Conservation (phyloP, 1,140 invertebrate genomes). For the Zaprionus kolodkinae region DNA sequence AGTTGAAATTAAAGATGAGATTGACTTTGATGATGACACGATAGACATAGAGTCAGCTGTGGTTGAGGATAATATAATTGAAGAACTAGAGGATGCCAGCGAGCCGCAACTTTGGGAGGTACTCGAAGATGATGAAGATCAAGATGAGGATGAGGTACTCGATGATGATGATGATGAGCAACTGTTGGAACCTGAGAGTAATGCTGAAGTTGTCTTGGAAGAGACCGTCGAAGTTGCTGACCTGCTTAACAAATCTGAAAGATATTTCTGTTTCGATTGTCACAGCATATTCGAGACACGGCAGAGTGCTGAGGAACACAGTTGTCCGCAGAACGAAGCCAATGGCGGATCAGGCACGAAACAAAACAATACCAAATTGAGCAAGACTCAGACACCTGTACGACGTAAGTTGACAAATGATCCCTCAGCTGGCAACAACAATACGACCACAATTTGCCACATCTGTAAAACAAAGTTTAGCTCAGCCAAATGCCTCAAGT, state of each 20-base stretch:
- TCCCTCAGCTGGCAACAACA: neutral
- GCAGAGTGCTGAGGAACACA: slow-evolving; percentile 65
- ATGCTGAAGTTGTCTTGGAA: slow-evolving; percentile 1
- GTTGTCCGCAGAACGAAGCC: slow-evolving; percentile 56
- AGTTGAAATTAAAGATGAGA: slow-evolving; percentile 23
- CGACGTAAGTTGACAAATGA: slow-evolving; percentile 34
- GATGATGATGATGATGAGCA: slow-evolving; percentile 24
- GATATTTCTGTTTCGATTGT: slow-evolving; percentile 78
- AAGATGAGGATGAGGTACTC: slow-evolving; percentile 51
- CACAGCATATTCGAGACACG: slow-evolving; percentile 71
- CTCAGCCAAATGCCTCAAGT: slow-evolving; percentile 86
- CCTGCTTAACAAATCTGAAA: slow-evolving; percentile 41
- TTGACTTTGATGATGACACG: slow-evolving; percentile 19
- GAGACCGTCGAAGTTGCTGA: slow-evolving; percentile 4
- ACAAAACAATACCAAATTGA: slow-evolving; percentile 3
- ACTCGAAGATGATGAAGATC: slow-evolving; percentile 32
- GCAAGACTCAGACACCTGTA: slow-evolving; percentile 18
- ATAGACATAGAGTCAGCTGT: slow-evolving; percentile 23
- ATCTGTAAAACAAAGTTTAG: slow-evolving; percentile 88
- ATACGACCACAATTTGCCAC: slow-evolving; percentile 83
- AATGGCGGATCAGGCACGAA: slow-evolving; percentile 2
- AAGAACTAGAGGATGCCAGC: slow-evolving; percentile 47
- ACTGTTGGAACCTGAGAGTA: neutral
- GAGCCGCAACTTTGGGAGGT: slow-evolving; percentile 63
- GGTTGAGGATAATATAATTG: slow-evolving; percentile 31